Conservation (phyloP, 2,888 invertebrate genomes). For the Eudasyphora cyanicolor region DNA sequence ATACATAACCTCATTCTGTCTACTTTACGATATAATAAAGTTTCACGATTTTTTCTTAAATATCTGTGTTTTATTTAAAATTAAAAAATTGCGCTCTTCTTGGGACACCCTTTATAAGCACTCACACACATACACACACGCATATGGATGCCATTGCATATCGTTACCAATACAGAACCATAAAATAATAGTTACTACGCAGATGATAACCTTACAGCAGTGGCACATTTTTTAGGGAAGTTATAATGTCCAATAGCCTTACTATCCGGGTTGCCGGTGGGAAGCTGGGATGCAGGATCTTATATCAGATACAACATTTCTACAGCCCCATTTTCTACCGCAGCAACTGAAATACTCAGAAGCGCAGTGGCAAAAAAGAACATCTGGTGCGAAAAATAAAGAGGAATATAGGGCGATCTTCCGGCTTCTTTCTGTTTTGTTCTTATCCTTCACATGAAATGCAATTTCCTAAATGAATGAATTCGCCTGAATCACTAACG, state of each 20-base stretch:
- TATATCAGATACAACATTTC: slow-evolving; percentile 19
- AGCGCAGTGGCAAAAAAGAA: neutral
- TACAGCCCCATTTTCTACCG: slow-evolving; percentile 13
- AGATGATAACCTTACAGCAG: neutral
- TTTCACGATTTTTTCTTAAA: too few species aligned
- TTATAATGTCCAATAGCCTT: neutral
- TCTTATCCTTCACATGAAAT: slow-evolving; percentile 6
- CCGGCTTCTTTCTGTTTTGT: neutral
- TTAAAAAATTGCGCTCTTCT: too few species aligned
- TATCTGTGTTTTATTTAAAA: too few species aligned
- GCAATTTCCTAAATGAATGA: slow-evolving; percentile 43
- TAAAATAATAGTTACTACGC: slow-evolving; percentile 1
- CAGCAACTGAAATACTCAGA: neutral
- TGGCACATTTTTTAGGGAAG: neutral
- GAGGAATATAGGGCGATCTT: neutral
- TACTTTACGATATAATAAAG: too few species aligned
- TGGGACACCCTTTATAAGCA: too few species aligned
- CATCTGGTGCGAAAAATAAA: neutral
- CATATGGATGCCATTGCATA: neutral
- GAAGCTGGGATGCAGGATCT: neutral
- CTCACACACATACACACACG: neutral
- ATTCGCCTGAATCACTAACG: slow-evolving; percentile 1
- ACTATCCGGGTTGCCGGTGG: too few species aligned
- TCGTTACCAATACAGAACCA: neutral
- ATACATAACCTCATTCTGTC: too few species aligned